Percentiles rank a stretch among this genome's conserved stretches.
phyloP scores from a whole-genome alignment of 2,797 vertebrate species.

The Bovichtus variegatus region DNA sequence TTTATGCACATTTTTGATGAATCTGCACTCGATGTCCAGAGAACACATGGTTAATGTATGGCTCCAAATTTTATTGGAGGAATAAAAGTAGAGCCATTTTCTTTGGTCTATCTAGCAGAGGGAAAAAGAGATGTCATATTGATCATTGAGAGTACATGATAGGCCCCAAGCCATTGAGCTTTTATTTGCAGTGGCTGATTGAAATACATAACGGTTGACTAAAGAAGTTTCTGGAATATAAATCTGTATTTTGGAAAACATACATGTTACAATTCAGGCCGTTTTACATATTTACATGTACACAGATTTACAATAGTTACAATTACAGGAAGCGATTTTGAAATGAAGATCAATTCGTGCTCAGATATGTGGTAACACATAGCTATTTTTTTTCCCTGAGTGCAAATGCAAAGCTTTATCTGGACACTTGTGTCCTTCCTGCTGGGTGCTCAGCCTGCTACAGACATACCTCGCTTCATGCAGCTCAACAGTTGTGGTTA shows the following conservation, averaged over 20 bases:
- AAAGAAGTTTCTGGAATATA: slow-evolving; percentile 59
- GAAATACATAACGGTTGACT: slow-evolving; percentile 43
- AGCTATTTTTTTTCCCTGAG: slow-evolving; percentile 79
- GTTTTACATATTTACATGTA: slow-evolving; percentile 79
- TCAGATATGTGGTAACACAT: slow-evolving; percentile 12
- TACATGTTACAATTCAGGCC: slow-evolving; percentile 44
- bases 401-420: slow-evolving; percentile 58
- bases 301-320: slow-evolving; percentile 70
- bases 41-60: slow-evolving; percentile 9
- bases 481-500: slow-evolving; percentile 11
- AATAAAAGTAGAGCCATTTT: slow-evolving; percentile 16
- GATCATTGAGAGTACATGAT: slow-evolving; percentile 20
- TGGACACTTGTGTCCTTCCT: slow-evolving; percentile 5
- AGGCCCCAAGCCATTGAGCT: slow-evolving; percentile 16
- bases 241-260: slow-evolving; percentile 65
- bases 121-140: background rate
- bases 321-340: slow-evolving; percentile 39
- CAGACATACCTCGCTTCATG: slow-evolving; percentile 14
- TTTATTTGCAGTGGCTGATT: slow-evolving; percentile 65
- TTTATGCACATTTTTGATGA: slow-evolving; percentile 26
- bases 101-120: background rate
- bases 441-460: background rate
- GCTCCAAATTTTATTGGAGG: background rate
- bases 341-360: slow-evolving; percentile 40
- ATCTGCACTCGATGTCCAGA: background rate